Evolutionary conservation across 2,797 vertebrate genomes (phyloP).

Genomic region (Craterocephalus amniculus): DNA sequence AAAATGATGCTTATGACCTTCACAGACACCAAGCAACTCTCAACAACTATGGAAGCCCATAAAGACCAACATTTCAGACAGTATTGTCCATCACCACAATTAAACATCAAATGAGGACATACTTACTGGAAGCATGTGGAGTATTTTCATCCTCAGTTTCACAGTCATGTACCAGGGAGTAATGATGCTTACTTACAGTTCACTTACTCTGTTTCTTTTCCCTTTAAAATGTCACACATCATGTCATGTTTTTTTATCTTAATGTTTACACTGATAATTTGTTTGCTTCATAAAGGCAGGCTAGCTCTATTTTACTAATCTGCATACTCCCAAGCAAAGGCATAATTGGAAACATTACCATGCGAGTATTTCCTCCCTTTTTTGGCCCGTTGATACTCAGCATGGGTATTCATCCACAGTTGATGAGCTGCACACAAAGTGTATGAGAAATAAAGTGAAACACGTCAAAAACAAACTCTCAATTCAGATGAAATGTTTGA

Average conservation of each 20-base stretch:
- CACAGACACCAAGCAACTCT: not conserved
- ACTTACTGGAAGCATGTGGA: not conserved
- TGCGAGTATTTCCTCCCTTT: not conserved
- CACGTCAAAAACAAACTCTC: conserved; percentile 14
- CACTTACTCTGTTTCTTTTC: not conserved
- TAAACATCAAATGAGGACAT: not conserved
- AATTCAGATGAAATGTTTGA: conserved; percentile 44
- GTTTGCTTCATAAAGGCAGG: not conserved
- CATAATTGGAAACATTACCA: not conserved
- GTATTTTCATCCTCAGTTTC: not conserved
- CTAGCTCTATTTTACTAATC: not conserved
- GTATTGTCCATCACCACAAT: not conserved
- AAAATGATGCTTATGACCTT: not conserved
- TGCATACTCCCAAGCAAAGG: not conserved
- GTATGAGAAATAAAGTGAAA: conserved; percentile 23
- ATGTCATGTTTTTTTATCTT: not conserved
- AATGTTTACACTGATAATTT: not conserved
- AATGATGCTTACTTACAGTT: not conserved
- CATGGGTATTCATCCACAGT: not conserved
- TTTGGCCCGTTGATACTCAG: not conserved
- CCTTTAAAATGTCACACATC: not conserved
- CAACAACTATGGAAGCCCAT: not conserved
- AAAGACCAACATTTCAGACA: not conserved
- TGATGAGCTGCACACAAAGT: not conserved
- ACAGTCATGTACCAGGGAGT: too few species aligned